phyloP scores from a whole-genome alignment of 2,113 vertebrate genomes.

The Gracilinanus agilis region DNA sequence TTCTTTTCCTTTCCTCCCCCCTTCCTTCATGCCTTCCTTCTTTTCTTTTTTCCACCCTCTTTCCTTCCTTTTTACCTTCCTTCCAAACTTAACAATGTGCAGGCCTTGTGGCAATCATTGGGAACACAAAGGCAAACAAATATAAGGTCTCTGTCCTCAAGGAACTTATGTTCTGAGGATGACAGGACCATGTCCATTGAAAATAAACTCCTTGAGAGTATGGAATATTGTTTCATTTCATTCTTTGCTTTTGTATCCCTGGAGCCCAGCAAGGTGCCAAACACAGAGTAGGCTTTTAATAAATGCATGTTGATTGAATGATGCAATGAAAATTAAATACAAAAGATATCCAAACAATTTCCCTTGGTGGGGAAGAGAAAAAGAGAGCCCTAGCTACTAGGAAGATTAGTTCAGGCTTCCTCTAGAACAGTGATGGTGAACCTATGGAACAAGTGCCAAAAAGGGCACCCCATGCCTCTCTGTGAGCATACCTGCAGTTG shows the following conservation, averaged over 20 bases:
- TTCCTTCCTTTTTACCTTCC: no score
- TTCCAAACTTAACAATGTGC: background rate
- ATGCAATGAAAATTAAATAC: background rate
- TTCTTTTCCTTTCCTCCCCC: no score
- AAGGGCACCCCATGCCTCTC: no score
- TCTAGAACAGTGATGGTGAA: no score
- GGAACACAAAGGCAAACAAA: background rate
- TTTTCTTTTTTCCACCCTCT: no score
- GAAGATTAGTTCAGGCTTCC: background rate
- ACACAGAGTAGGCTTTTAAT: background rate
- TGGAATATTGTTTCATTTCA: background rate
- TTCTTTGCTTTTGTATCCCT: background rate
- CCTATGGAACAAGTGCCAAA: no score
- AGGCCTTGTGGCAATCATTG: no score
- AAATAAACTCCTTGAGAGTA: background rate
- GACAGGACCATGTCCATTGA: background rate
- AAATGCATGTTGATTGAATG: background rate
- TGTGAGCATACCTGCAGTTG: no score
- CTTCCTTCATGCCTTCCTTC: no score
- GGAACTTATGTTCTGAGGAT: no score
- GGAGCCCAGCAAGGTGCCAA: background rate
- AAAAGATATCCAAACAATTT: background rate
- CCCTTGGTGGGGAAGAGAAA: background rate
- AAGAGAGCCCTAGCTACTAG: background rate
- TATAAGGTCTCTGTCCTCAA: background rate